Conservation (phyloP, 2,797 vertebrate genomes). For the Danio jaintianensis region DNA sequence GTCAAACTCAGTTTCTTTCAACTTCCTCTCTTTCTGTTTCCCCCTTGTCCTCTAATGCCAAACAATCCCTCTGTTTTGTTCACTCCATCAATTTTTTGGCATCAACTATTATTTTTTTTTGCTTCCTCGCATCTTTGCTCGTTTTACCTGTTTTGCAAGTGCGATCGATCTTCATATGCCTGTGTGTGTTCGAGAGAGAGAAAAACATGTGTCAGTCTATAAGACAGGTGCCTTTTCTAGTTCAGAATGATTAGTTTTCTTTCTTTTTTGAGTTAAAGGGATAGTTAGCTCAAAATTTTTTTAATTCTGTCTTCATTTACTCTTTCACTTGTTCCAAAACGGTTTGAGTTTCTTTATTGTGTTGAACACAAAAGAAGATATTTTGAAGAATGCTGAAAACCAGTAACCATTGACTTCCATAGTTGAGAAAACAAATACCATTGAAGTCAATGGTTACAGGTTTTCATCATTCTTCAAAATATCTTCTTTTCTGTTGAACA, state of each 20-base stretch:
- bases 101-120: not conserved
- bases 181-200: constrained; percentile 45
- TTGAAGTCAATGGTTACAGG: too few relatives aligned
- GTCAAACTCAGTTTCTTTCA: constrained; percentile 52
- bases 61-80: constrained; percentile 54
- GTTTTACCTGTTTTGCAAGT: constrained; percentile 70
- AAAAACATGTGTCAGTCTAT: not conserved
- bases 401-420: too few relatives aligned
- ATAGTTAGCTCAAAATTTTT: too few relatives aligned
- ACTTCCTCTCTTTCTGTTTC: constrained; percentile 40
- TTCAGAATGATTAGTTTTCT: constrained; percentile 4
- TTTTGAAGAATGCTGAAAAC: too few relatives aligned
- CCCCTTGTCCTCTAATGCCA: constrained; percentile 65
- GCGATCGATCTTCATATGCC: constrained; percentile 91
- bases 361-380: too few relatives aligned
- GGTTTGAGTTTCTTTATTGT: too few relatives aligned
- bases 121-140: constrained; percentile 51
- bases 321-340: too few relatives aligned
- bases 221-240: not conserved
- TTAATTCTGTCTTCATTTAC: too few relatives aligned
- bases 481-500: too few relatives aligned
- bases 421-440: too few relatives aligned
- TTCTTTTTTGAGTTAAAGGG: not conserved
- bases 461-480: too few relatives aligned
- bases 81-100: constrained; percentile 19